Evolutionary conservation across 1,140 invertebrate species (phyloP), one percentile per base, ranked within the genome.

Genomic region (Harlomillsia oculata): DNA sequence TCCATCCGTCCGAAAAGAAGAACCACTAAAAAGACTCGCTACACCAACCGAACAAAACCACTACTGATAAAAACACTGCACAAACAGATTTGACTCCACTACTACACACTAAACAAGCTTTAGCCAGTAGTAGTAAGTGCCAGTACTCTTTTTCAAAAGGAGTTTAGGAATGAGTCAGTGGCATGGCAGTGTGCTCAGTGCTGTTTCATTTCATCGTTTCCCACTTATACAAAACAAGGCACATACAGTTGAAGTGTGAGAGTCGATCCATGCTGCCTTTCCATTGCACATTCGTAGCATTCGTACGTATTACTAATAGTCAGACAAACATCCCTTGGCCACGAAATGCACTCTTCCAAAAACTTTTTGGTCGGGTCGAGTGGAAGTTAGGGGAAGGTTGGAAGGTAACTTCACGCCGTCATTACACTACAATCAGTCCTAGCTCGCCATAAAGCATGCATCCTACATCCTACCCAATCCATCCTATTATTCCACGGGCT

Each of bases 321-420:
- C 25, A 28, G 25, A 5, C 37, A 4, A 18, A n/a, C 25, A 18
- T 32, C 51, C 51, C 51, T 29, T 43, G 18, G 1, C 50, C 26
- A n/a, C 13, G 9, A 21, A n/a, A 44, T 54, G 41, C 8, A 45
- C 41, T 54, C 53, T 32, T 46, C 53, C 41, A 54, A 37, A 49
- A 54, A 54, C n/a, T 45, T 54, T 54, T 43, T 45, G 40, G 32
- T 45, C 28, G 41, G 41, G 53, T 54, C 53, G 23, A 53, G 21
- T 45, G n/a, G 4, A 45, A 36, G 9, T 18, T 43, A 20, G 36
- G 53, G 53, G 41, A 34, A 45, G 53, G 53, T 54, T 46, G 41
- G 53, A 1, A 54, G 53, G 5, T 5, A 34, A 37, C 16, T 32
- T 48, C 26, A 48, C 45, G 45, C 26, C 45, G 45, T 48, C 44